A percentile compares a stretch with the other conserved stretches of the same genome.
Evolutionary conservation across 1,140 invertebrate species (phyloP).

Genomic region (Trichonephila inaurata): DNA sequence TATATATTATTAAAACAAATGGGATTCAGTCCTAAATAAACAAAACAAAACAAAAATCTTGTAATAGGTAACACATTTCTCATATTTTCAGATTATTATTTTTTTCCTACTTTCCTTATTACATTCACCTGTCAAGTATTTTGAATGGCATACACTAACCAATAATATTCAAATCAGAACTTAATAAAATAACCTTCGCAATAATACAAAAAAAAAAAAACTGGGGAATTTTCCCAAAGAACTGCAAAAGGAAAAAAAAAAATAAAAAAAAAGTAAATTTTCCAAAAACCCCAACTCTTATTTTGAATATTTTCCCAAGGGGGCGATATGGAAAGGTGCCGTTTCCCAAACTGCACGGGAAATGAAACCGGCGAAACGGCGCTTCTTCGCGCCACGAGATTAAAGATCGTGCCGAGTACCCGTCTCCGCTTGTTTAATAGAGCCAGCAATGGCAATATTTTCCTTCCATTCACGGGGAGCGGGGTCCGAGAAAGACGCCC

Average conservation of each 20-base stretch:
- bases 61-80: too few relatives aligned
- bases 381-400: neutral
- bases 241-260: neutral
- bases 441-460: slow-evolving; percentile 54
- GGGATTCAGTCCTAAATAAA: too few relatives aligned
- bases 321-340: neutral
- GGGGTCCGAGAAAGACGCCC: neutral
- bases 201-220: neutral
- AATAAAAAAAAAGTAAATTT: neutral
- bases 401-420: neutral
- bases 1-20: too few relatives aligned
- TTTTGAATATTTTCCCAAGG: neutral
- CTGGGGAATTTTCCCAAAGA: neutral
- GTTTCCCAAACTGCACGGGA: neutral
- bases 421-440: slow-evolving; percentile 8
- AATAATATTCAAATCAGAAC: neutral
- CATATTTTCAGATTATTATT: too few relatives aligned
- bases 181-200: neutral
- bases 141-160: neutral
- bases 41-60: too few relatives aligned
- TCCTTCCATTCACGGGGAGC: slow-evolving; percentile 39
- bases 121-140: too few relatives aligned
- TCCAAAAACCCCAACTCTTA: neutral
- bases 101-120: too few relatives aligned
- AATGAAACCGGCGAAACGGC: slow-evolving; percentile 21